These are phyloP conservation scores for Phoebastria nigripes DNA, from an alignment of 2,797 vertebrate genomes.

Conservation along the genomic window DNA sequence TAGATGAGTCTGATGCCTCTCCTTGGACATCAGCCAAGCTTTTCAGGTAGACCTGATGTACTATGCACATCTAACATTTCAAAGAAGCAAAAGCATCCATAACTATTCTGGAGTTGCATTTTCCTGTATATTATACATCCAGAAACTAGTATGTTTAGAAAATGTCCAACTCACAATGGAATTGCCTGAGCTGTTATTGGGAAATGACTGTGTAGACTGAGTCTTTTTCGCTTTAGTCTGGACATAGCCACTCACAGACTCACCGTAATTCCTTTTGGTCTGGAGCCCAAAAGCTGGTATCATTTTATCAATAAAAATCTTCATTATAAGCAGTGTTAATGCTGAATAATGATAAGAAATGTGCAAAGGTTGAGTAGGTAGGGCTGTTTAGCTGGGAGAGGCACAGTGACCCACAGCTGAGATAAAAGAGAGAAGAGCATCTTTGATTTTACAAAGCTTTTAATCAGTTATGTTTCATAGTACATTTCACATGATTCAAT, in stretches of 20 bases:
- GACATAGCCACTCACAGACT: neutral
- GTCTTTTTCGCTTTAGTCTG: neutral
- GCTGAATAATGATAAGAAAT: neutral
- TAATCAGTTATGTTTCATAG: neutral
- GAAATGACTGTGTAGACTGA: neutral
- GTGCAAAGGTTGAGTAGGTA: neutral
- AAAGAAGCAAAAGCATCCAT: neutral
- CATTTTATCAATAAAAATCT: neutral
- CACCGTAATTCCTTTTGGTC: neutral
- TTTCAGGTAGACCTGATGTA: neutral
- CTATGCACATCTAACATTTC: neutral
- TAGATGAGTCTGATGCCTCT: neutral
- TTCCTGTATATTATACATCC: neutral
- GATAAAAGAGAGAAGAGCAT: neutral
- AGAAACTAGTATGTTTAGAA: neutral
- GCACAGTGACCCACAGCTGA: neutral
- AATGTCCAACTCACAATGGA: neutral
- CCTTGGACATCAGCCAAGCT: neutral
- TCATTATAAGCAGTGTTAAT: neutral
- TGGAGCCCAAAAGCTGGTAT: neutral
- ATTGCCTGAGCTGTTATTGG: neutral
- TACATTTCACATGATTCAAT: neutral
- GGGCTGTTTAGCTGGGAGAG: neutral
- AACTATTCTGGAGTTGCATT: neutral
- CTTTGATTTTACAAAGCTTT: neutral